These are phyloP conservation scores for Jaculus jaculus DNA, from an alignment of 2,113 vertebrate genomes.

Conservation along the genomic window DNA sequence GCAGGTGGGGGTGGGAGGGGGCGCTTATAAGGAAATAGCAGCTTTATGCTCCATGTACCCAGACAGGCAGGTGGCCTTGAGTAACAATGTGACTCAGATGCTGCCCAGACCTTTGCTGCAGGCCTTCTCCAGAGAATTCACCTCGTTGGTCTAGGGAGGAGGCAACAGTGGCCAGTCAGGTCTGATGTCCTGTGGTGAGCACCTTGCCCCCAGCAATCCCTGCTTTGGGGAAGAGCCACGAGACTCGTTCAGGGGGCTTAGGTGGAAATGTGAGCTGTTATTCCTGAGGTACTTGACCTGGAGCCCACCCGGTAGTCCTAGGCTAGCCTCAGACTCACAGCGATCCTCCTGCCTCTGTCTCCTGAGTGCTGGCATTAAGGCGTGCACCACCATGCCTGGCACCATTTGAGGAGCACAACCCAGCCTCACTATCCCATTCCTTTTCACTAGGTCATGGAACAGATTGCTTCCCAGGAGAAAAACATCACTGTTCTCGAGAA, in stretches of 20 bases:
- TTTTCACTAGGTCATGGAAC: conserved; percentile 87
- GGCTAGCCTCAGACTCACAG: no score
- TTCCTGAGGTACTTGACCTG: neutral
- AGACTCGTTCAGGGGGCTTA: neutral
- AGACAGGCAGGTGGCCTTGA: no score
- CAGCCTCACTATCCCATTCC: neutral
- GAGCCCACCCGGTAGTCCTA: no score
- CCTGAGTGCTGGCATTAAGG: no score
- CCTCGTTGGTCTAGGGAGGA: neutral
- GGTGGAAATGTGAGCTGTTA: neutral
- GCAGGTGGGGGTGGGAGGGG: no score
- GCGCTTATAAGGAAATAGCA: neutral
- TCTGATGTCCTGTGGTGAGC: no score
- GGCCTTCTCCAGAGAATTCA: neutral
- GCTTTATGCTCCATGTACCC: neutral
- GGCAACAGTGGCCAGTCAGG: neutral
- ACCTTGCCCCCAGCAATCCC: neutral
- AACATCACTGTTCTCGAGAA: conserved; percentile 86
- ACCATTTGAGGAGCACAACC: neutral
- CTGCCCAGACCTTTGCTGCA: neutral
- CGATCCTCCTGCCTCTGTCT: no score
- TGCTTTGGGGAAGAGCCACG: neutral
- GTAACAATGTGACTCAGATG: neutral
- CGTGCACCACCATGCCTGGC: no score
- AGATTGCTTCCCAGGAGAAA: conserved; percentile 88